Conservation (phyloP, 2,113 vertebrate species). For the Neoarius graeffei region DNA sequence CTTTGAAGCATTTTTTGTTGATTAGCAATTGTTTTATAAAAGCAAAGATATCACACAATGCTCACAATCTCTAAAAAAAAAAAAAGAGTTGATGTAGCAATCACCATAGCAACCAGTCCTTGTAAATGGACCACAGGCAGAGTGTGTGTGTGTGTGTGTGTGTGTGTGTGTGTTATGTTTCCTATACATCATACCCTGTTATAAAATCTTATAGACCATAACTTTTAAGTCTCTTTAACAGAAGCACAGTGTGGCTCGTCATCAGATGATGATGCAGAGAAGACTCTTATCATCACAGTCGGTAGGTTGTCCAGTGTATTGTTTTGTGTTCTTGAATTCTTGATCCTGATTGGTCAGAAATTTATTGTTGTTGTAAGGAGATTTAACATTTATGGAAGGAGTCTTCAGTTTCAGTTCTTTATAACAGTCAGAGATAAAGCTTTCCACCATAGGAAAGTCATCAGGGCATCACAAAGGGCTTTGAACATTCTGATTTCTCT, state of each 20-base stretch:
- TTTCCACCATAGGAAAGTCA: background rate
- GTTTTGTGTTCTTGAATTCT: background rate
- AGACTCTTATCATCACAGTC: conserved; percentile 61
- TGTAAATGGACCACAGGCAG: background rate
- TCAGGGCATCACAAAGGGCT: background rate
- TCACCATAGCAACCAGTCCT: background rate
- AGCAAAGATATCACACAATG: no score
- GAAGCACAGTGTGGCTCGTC: conserved; percentile 23
- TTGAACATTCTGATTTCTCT: background rate
- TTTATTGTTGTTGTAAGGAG: background rate
- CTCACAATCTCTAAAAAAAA: background rate
- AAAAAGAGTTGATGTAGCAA: background rate
- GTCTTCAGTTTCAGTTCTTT: background rate
- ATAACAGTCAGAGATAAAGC: background rate
- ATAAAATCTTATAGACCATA: background rate
- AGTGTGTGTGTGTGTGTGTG: no score
- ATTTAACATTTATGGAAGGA: background rate
- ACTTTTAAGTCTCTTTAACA: conserved; percentile 3
- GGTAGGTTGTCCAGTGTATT: conserved; percentile 52
- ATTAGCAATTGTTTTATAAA: no score
- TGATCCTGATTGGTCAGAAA: background rate
- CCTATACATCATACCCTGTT: background rate
- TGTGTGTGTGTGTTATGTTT: background rate
- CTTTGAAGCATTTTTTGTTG: no score
- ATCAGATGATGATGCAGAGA: conserved; percentile 59